Evolutionary conservation across 2,113 vertebrate genomes (phyloP), one percentile per base, ranked within the genome.

Genomic region (Nothobranchius furzeri): DNA sequence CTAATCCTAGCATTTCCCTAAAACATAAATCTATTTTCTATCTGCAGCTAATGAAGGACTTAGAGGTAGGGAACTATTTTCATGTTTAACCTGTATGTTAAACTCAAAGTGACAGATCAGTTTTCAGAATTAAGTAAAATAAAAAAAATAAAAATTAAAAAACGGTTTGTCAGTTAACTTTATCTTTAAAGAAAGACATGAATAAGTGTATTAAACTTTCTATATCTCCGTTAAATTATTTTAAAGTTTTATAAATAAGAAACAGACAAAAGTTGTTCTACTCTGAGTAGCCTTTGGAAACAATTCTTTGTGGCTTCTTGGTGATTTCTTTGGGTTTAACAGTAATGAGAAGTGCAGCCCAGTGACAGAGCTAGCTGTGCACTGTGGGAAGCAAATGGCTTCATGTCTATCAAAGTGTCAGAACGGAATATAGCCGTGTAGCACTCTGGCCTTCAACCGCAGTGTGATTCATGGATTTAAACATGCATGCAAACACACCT

Each of bases 351-450:
- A 73, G 76, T 75, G 73, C 77, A 74, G 70, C 66, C 24, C 75
- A 76, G 78, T 85, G 81, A 74, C 68, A 62, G 75, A 68, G 61
- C 75, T 70, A 0, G 80, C 70, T 24, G 66, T 58, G 68, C 74
- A 73, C 80, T 64, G 75, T 79, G 73, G 81, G 82, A 70, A 53
- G 69, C 77, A 84, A 87, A 88, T 70, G 85, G 70, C 73, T 77
- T 2, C 46, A 58, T 78, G 86, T 85, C 86, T 73, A 76, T 90
- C 88, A 86, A 86, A 78, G 74, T 85, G 81, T 87, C 85, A 80
- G 43, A 79, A 82, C 50, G 61, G 84, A 83, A 81, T 86, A 88
- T 66, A 78, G 66, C 75, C 75, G 75, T 68, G 68, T 48, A 73
- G 79, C 75, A 84, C 83, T 84, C 71, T 82, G 71, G 76, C 85